phyloP scores from a whole-genome alignment of 2,797 vertebrate genomes.

The Ctenopoma kingsleyae region DNA sequence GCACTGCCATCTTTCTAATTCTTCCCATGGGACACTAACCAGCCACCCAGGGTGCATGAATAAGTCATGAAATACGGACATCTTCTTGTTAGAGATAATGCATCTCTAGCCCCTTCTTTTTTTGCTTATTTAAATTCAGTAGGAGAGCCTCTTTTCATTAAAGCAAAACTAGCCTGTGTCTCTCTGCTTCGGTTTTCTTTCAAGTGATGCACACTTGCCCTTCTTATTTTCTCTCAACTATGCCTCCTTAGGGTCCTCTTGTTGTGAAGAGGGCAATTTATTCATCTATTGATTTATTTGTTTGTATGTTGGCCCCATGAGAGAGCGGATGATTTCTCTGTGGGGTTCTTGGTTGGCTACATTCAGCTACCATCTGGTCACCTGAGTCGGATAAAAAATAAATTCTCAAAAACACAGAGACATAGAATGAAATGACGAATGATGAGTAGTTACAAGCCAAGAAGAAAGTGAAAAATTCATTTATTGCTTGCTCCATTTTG shows the following conservation, averaged over 20 bases:
- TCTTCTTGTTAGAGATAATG: slow-evolving; percentile 55
- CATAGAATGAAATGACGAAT: slow-evolving; percentile 14
- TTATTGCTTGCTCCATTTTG: slow-evolving; percentile 5
- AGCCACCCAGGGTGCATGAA: slow-evolving; percentile 67
- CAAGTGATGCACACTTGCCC: slow-evolving; percentile 31
- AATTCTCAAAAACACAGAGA: slow-evolving; percentile 30
- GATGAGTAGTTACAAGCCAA: slow-evolving; percentile 8
- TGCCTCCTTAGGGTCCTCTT: slow-evolving; percentile 70
- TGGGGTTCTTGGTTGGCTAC: slow-evolving; percentile 57
- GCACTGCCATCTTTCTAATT: slow-evolving; percentile 55
- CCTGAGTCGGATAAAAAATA: slow-evolving; percentile 35
- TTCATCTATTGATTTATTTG: slow-evolving; percentile 79
- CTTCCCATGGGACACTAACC: slow-evolving; percentile 66
- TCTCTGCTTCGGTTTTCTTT: slow-evolving; percentile 23
- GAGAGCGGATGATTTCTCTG: slow-evolving; percentile 61
- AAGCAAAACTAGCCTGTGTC: slow-evolving; percentile 13
- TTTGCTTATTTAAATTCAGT: slow-evolving; percentile 50
- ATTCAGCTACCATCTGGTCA: slow-evolving; percentile 27
- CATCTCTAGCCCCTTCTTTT: slow-evolving; percentile 14
- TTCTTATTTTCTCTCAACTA: slow-evolving; percentile 27
- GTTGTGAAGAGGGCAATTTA: slow-evolving; percentile 75
- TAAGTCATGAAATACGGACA: slow-evolving; percentile 74
- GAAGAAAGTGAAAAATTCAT: not conserved
- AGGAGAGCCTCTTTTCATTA: slow-evolving; percentile 22
- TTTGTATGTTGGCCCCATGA: slow-evolving; percentile 63